Percentiles rank a stretch among this genome's conserved stretches.
phyloP scores from a whole-genome alignment of 2,888 invertebrate genomes.

The Listrodromus nycthemerus region DNA sequence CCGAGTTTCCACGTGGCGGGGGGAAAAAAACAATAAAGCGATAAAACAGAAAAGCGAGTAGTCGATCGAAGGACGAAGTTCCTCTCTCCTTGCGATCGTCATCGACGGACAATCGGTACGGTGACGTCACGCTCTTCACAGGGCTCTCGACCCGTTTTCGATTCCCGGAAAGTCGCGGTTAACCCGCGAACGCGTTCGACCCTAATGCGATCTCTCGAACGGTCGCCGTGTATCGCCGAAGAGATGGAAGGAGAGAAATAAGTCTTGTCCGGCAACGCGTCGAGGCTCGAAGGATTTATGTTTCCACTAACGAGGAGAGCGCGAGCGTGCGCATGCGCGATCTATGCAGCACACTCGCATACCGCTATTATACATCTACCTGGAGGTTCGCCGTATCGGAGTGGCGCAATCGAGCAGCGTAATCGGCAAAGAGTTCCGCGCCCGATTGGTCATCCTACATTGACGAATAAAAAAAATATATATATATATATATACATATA shows the following conservation, averaged over 20 bases:
- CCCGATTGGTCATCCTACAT: constrained; percentile 29
- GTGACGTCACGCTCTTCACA: constrained; percentile 66
- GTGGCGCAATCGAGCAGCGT: constrained; percentile 63
- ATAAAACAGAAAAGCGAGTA: constrained; percentile 6
- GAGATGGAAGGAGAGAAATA: constrained; percentile 54
- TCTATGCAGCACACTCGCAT: constrained; percentile 22
- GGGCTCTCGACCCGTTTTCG: constrained; percentile 70
- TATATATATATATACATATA: constrained; percentile 3
- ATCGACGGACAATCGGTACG: constrained; percentile 63
- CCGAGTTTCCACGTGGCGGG: not conserved
- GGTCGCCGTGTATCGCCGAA: constrained; percentile 39
- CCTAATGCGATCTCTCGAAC: constrained; percentile 62
- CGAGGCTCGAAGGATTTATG: constrained; percentile 70
- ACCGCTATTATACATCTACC: constrained; percentile 36
- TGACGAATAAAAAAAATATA: not conserved
- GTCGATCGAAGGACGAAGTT: constrained; percentile 54
- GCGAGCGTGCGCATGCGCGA: constrained; percentile 59
- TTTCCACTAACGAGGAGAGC: constrained; percentile 71
- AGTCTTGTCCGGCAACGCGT: constrained; percentile 66
- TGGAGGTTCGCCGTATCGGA: constrained; percentile 52
- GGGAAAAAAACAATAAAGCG: not conserved
- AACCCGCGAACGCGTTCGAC: constrained; percentile 58
- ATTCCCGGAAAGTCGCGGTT: constrained; percentile 70
- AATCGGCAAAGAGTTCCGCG: constrained; percentile 53
- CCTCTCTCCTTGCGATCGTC: constrained; percentile 35